Conservation (phyloP, 2,888 invertebrate genomes). For the Leistus spinibarbis region DNA sequence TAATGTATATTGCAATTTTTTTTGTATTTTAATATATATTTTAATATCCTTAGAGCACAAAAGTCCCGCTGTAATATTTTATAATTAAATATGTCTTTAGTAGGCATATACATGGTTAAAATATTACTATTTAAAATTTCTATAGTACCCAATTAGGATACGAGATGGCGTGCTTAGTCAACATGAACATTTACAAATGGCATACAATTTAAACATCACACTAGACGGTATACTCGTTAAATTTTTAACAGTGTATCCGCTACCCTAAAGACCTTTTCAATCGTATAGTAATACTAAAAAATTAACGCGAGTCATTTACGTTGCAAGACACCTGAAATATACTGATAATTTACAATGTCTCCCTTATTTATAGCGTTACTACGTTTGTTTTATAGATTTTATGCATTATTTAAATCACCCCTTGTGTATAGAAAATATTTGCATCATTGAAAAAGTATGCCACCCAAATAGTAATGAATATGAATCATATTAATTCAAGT, state of each 20-base stretch:
- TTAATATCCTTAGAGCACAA: too few relatives aligned
- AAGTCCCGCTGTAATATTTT: too few relatives aligned
- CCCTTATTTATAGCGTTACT: slow-evolving; percentile 25
- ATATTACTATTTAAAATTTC: too few relatives aligned
- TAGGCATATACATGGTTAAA: too few relatives aligned
- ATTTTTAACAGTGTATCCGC: slow-evolving; percentile 4
- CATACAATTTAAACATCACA: slow-evolving; percentile 9
- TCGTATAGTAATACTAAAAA: slow-evolving; percentile 3
- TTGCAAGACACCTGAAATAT: slow-evolving; percentile 20
- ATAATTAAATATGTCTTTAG: too few relatives aligned
- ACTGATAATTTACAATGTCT: slow-evolving; percentile 21
- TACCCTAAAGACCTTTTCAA: slow-evolving; percentile 13
- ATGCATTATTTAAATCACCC: slow-evolving; percentile 20
- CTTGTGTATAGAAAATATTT: neutral
- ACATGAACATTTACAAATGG: slow-evolving; percentile 12
- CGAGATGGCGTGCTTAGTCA: too few relatives aligned
- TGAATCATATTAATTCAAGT: neutral
- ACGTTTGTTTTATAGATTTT: neutral
- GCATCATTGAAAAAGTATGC: neutral
- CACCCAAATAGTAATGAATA: neutral
- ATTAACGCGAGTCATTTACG: slow-evolving; percentile 19
- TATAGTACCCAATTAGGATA: too few relatives aligned
- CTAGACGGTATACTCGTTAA: slow-evolving; percentile 9
- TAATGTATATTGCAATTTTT: too few relatives aligned
- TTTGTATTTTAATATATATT: too few relatives aligned